Evolutionary conservation across 2,113 vertebrate species (phyloP).

Genomic region (Hippolais icterina): DNA sequence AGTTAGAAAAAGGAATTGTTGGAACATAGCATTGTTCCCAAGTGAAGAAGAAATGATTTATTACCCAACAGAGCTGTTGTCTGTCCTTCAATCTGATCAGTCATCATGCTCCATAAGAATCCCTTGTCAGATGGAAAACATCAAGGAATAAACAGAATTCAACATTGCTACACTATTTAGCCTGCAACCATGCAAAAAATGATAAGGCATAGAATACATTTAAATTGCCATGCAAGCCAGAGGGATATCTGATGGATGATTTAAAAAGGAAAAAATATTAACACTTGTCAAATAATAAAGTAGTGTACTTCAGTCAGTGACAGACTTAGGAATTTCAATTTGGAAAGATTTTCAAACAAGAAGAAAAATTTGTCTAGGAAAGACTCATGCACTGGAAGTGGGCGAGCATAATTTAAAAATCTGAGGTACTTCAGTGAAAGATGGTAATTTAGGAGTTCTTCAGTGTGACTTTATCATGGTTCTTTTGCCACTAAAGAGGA

Average conservation of each 20-base stretch:
- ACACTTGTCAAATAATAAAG: conserved; percentile 56
- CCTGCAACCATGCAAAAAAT: not conserved
- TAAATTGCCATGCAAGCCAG: not conserved
- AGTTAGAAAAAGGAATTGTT: not conserved
- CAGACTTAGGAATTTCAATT: not conserved
- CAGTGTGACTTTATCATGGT: not conserved
- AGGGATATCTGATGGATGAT: conserved; percentile 9
- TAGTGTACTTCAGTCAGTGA: conserved; percentile 4
- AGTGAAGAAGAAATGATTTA: conserved; percentile 25
- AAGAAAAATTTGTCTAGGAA: not conserved
- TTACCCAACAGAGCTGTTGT: conserved; percentile 31
- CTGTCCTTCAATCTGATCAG: conserved; percentile 12
- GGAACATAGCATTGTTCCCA: not conserved
- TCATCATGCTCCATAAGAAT: not conserved
- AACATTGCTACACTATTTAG: not conserved
- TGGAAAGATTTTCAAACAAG: not conserved
- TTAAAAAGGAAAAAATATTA: conserved; percentile 11
- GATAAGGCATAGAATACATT: not conserved
- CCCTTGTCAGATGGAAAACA: conserved; percentile 45
- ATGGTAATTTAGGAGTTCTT: not conserved
- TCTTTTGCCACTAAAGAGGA: not conserved
- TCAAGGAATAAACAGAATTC: conserved; percentile 15
- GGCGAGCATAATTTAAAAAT: not conserved
- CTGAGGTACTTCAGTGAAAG: not conserved
- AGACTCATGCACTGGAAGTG: not conserved